These are phyloP conservation scores for Carcinoscorpius rotundicauda DNA, from an alignment of 1,140 invertebrate species.

Conservation along the genomic window DNA sequence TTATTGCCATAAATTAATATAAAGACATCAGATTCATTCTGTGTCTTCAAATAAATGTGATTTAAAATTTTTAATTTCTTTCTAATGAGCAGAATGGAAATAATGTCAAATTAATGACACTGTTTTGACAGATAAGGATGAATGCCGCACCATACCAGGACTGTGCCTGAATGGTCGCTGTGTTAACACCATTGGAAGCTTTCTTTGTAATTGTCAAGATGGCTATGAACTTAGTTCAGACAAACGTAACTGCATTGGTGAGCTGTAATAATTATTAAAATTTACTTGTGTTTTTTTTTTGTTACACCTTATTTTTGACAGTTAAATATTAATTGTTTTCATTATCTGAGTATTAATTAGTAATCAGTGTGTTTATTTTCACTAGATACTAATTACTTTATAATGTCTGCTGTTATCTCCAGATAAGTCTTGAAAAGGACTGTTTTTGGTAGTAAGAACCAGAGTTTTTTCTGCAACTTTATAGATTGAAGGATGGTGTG, in stretches of 20 bases:
- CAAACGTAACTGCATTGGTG: constrained; percentile 46
- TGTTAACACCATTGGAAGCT: constrained; percentile 66
- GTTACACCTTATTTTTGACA: too few species aligned
- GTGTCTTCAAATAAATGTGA: too few species aligned
- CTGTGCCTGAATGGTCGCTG: constrained; percentile 70
- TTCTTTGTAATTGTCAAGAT: constrained; percentile 56
- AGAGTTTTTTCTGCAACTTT: too few species aligned
- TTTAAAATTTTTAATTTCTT: too few species aligned
- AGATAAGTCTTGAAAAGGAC: too few species aligned
- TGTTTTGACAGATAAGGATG: constrained; percentile 41
- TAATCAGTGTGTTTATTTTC: constrained; percentile 75
- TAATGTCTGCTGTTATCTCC: too few species aligned
- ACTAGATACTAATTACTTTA: constrained; percentile 36
- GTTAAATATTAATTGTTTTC: constrained; percentile 2
- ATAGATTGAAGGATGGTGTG: too few species aligned
- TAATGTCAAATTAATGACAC: not conserved
- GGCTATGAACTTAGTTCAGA: constrained; percentile 58
- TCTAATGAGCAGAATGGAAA: not conserved
- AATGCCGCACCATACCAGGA: constrained; percentile 39
- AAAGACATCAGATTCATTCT: too few species aligned
- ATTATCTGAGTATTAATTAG: constrained; percentile 55
- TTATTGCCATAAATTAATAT: too few species aligned
- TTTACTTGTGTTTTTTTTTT: not conserved
- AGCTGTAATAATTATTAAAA: constrained; percentile 23
- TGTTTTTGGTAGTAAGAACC: too few species aligned